Evolutionary conservation across 2,113 vertebrate species (phyloP), one percentile per base, ranked within the genome.

Genomic region (Aspidoscelis tigris): DNA sequence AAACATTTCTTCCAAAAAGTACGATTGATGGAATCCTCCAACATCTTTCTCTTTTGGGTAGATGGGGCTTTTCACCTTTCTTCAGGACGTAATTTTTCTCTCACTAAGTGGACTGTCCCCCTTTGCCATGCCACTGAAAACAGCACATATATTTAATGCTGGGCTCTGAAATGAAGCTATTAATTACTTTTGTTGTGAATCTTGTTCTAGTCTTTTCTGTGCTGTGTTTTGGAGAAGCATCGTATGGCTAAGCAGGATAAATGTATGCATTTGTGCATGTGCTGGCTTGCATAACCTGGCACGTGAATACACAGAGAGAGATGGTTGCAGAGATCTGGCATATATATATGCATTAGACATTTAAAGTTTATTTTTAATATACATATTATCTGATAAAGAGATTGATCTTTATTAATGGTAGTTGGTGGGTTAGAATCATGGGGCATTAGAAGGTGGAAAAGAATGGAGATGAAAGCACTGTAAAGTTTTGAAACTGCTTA

Each of bases 1-100:
- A 89, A 93, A 82, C 24, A 5, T 86, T 93, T 85, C 65, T 87
- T 91, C 77, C 66, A 85, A 86, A 33, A 86, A 81, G 44, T 2
- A 81, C 55, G 76, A 87, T 78, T 90, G 81, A 82, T 26, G n/a
- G 61, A n/a, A 77, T 82, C 68, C 55, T 70, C 66, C 22, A 3
- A 7, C 41, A n/a, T 39, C 33, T 84, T 89, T 39, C 22, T 91
- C 33, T 86, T 76, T 24, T 47, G 81, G 43, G 22, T 80, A 0
- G 7, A 47, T 90, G 2, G 79, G 11, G 8, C 75, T 87, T 87
- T 88, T 77, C 74, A 76, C 3, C 5, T 76, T 39, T 84, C 6
- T 70, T 81, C n/a, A 66, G 41, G 33, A 47, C 80, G 76, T 21
- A 87, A 61, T 82, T 83, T 82, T 88, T 82, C 68, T 87, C 8